Evolutionary conservation across 1,140 invertebrate genomes (phyloP).

Genomic region (Acromyrmex echinatior): DNA sequence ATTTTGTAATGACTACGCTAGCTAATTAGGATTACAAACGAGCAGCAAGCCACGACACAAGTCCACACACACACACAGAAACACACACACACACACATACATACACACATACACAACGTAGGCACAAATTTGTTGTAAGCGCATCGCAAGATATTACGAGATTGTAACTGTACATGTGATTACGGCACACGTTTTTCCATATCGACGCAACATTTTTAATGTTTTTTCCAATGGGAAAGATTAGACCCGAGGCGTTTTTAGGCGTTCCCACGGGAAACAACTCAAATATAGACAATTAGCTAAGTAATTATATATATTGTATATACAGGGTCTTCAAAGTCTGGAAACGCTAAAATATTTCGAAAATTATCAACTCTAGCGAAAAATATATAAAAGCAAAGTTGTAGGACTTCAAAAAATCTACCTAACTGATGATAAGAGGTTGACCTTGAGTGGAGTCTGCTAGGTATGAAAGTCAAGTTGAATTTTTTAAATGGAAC

Average conservation of each 20-base stretch:
- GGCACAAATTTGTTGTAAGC: constrained; percentile 11
- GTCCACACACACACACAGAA: constrained; percentile 27
- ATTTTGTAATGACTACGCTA: constrained; percentile 82
- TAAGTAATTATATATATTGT: background rate
- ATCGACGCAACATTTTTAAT: constrained; percentile 62
- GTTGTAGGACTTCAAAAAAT: no score
- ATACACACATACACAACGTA: background rate
- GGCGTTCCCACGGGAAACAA: constrained; percentile 4
- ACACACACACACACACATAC: background rate
- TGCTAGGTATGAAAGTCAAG: no score
- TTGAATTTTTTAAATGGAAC: no score
- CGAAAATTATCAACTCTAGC: background rate
- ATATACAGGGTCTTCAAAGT: no score
- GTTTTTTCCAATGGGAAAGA: constrained; percentile 6
- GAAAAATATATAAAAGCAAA: no score
- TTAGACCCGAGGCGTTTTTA: background rate
- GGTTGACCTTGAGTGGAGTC: no score
- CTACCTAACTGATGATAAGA: no score
- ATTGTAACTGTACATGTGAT: constrained; percentile 26
- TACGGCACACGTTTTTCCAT: constrained; percentile 47
- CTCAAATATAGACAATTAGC: constrained; percentile 30
- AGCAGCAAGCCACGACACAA: constrained; percentile 8
- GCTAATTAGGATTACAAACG: constrained; percentile 79
- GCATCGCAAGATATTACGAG: constrained; percentile 33
- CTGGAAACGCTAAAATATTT: no score